Percentiles rank a stretch among this genome's conserved stretches.
phyloP scores from a whole-genome alignment of 2,113 vertebrate species.

The Rhagologus leucostigma region DNA sequence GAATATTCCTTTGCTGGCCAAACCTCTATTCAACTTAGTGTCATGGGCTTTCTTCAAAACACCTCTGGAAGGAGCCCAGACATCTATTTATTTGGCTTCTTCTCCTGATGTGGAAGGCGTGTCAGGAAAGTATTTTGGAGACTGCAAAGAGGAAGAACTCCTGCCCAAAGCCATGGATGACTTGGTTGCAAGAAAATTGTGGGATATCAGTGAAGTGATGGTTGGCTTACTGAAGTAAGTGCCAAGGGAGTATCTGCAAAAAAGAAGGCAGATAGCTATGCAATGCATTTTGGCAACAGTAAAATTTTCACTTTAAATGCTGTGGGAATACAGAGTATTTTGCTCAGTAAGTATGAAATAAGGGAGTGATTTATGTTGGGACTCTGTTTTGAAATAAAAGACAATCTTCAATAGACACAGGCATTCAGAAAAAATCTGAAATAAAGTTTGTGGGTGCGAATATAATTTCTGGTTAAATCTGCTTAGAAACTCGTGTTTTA shows the following conservation, averaged over 20 bases:
- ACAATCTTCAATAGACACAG: background rate
- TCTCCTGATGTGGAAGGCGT: slow-evolving; percentile 86
- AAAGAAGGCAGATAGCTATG: background rate
- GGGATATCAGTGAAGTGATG: slow-evolving; percentile 92
- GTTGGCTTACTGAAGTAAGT: slow-evolving; percentile 83
- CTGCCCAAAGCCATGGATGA: slow-evolving; percentile 85
- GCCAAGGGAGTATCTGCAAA: background rate
- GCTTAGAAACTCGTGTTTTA: background rate
- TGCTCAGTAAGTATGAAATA: background rate
- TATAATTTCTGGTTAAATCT: slow-evolving; percentile 19
- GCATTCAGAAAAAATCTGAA: background rate
- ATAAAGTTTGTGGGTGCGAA: background rate
- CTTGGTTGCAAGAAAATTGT: slow-evolving; percentile 83
- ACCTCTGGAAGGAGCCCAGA: slow-evolving; percentile 90
- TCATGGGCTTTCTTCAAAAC: slow-evolving; percentile 88
- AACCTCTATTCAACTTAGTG: slow-evolving; percentile 84
- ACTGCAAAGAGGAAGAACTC: slow-evolving; percentile 88
- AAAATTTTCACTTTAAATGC: background rate
- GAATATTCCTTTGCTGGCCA: slow-evolving; percentile 84
- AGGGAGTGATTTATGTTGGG: background rate
- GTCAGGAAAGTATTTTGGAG: slow-evolving; percentile 89
- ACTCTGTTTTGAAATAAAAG: background rate
- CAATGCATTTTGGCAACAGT: background rate
- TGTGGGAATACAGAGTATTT: background rate
- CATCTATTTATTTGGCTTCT: slow-evolving; percentile 87